Percentiles rank a stretch among this genome's conserved stretches.
phyloP scores from a whole-genome alignment of 1,140 invertebrate genomes.

The Polypedilum vanderplanki region DNA sequence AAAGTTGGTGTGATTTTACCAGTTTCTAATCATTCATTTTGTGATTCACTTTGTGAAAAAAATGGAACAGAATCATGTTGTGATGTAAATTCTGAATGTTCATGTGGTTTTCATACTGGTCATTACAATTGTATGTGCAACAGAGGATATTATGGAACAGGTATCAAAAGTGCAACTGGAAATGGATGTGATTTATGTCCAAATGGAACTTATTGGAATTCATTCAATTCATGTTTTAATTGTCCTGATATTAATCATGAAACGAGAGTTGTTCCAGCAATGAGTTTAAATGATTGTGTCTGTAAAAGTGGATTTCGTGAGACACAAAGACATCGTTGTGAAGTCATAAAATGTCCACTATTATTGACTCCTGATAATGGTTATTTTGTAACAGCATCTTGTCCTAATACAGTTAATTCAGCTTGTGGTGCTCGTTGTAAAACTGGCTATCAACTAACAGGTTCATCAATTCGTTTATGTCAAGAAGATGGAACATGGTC shows the following conservation, averaged over 20 bases:
- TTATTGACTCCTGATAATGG: conserved; percentile 55
- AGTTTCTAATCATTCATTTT: conserved; percentile 46
- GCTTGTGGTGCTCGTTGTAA: conserved; percentile 62
- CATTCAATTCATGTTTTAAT: conserved; percentile 47
- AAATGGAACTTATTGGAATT: conserved; percentile 50
- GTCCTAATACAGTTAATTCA: conserved; percentile 59
- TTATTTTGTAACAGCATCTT: conserved; percentile 55
- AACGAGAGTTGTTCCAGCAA: conserved; percentile 47
- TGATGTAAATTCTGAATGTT: conserved; percentile 53
- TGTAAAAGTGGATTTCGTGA: conserved; percentile 46
- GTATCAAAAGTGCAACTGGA: conserved; percentile 46
- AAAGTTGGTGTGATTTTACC: conserved; percentile 52
- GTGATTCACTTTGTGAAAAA: conserved; percentile 50
- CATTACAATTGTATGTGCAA: conserved; percentile 61
- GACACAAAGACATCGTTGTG: conserved; percentile 37
- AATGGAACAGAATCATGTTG: conserved; percentile 48
- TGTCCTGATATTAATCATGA: conserved; percentile 61
- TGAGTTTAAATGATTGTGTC: conserved; percentile 49
- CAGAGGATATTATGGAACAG: conserved; percentile 59
- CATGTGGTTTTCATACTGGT: conserved; percentile 60
- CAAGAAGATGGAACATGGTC: conserved; percentile 59
- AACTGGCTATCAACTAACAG: conserved; percentile 56
- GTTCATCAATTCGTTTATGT: conserved; percentile 59
- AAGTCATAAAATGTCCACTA: conserved; percentile 52
- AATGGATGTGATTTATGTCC: conserved; percentile 48